phyloP scores from a whole-genome alignment of 2,113 vertebrate species.

The Dryoscopus gambensis region DNA sequence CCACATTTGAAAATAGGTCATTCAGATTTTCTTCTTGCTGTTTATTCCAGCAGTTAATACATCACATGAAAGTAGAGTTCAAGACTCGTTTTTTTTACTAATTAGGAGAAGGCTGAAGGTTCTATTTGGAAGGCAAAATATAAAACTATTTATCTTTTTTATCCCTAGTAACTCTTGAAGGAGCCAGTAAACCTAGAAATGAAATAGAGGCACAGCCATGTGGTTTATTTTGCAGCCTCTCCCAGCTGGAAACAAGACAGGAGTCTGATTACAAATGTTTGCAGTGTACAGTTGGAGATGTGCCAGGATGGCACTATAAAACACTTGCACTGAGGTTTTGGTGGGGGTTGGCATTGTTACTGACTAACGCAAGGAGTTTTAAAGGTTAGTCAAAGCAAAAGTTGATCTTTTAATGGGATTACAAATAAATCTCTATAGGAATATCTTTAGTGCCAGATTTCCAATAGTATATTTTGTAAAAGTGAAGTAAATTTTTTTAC shows the following conservation, averaged over 20 bases:
- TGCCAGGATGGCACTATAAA: background rate
- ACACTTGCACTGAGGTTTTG: background rate
- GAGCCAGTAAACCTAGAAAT: background rate
- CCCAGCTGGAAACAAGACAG: background rate
- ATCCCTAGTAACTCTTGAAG: background rate
- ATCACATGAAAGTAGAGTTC: background rate
- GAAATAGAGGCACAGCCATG: background rate
- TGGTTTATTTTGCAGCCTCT: background rate
- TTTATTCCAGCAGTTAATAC: background rate
- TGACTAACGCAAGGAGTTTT: background rate
- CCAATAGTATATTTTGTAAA: background rate
- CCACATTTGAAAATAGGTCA: constrained; percentile 47
- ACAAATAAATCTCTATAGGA: background rate
- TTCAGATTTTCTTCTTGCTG: constrained; percentile 12
- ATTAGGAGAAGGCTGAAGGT: background rate
- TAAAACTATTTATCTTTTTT: background rate
- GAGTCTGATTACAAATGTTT: background rate
- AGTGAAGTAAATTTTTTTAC: background rate
- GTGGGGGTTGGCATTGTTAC: background rate
- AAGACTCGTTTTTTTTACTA: background rate
- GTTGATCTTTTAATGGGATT: background rate
- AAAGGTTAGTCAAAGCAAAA: constrained; percentile 28
- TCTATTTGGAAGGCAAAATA: background rate
- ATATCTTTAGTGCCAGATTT: background rate
- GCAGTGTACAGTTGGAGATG: background rate